Conservation (phyloP, 2,888 invertebrate genomes). For the Petrolisthes manimaculis region DNA sequence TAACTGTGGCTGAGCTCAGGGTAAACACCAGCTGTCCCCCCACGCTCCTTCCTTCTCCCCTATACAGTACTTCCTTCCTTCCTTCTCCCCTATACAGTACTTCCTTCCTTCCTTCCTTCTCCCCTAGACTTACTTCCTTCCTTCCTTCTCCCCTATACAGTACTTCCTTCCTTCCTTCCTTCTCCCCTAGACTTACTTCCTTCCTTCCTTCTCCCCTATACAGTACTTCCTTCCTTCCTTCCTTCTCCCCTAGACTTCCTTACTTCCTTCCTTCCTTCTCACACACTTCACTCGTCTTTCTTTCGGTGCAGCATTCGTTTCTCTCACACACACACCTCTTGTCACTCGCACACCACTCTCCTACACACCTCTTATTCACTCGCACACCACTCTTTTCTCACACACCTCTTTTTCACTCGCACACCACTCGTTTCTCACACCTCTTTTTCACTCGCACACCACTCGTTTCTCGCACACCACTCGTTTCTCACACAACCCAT, state of each 20-base stretch:
- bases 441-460: not conserved
- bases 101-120: not conserved
- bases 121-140: not conserved
- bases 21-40: constrained; percentile 2
- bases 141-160: not conserved
- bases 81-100: not conserved
- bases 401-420: not conserved
- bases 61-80: not conserved
- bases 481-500: not conserved
- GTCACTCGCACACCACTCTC: not conserved
- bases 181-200: not conserved
- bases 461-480: not conserved
- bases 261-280: not conserved
- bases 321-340: not conserved
- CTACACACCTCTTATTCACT: not conserved
- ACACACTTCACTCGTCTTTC: not conserved
- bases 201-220: not conserved
- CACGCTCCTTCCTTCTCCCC: not conserved
- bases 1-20: constrained; percentile 15
- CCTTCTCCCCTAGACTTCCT: not conserved
- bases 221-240: not conserved
- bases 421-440: not conserved
- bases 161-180: not conserved
- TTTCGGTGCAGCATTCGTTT: not conserved
- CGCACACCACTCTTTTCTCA: not conserved